Evolutionary conservation across 1,140 invertebrate genomes (phyloP).

Genomic region (Lutraria rhynchaena): DNA sequence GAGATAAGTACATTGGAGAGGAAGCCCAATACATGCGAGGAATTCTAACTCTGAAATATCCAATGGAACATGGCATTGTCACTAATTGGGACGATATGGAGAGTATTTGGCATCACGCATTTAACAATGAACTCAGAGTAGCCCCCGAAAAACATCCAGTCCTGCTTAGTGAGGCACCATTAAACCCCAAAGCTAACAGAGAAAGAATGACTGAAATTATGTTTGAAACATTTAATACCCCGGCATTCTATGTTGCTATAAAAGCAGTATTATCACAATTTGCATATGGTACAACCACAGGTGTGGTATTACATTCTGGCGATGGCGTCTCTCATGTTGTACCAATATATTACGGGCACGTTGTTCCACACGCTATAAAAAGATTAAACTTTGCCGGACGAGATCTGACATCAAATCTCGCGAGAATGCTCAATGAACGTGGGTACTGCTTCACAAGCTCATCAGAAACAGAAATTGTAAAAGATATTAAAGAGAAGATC

Average conservation of each 20-base stretch:
- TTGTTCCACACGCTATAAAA: constrained; percentile 89
- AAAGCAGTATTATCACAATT: constrained; percentile 95
- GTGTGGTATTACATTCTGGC: constrained; percentile 94
- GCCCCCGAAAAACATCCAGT: too few species aligned
- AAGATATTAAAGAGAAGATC: constrained; percentile 90
- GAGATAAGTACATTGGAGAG: constrained; percentile 83
- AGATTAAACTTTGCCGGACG: constrained; percentile 95
- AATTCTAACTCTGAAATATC: too few species aligned
- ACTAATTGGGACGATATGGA: too few species aligned
- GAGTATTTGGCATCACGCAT: constrained; percentile 82
- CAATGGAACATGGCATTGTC: too few species aligned
- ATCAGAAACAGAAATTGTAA: constrained; percentile 85
- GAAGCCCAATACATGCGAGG: constrained; percentile 87
- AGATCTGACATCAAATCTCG: too few species aligned
- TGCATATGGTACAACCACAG: constrained; percentile 95
- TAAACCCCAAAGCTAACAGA: too few species aligned
- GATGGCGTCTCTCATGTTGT: constrained; percentile 94
- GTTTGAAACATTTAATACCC: constrained; percentile 90
- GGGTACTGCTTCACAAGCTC: constrained; percentile 97
- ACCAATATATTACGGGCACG: constrained; percentile 92
- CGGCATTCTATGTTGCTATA: constrained; percentile 95
- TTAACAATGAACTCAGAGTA: constrained; percentile 84
- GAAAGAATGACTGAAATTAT: too few species aligned
- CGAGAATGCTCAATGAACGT: constrained; percentile 97
- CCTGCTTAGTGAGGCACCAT: too few species aligned